Conservation (phyloP, 2,113 vertebrate species). For the Dasyurus viverrinus region DNA sequence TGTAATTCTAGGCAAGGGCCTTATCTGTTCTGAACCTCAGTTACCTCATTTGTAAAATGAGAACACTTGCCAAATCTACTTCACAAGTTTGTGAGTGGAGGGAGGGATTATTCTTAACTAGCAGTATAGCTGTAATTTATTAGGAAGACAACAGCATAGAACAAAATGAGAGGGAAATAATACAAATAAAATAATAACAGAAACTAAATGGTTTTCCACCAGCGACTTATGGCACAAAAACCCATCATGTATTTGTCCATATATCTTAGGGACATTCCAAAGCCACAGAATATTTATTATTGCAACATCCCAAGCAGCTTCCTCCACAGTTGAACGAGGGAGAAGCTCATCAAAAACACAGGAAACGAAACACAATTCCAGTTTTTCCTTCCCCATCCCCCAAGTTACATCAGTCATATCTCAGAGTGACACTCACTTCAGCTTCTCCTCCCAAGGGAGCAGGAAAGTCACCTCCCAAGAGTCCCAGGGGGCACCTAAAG, state of each 20-base stretch:
- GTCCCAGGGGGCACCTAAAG: background rate
- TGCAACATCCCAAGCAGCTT: constrained; percentile 17
- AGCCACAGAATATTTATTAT: constrained; percentile 41
- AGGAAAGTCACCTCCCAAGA: background rate
- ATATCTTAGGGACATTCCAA: background rate
- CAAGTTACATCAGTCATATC: constrained; percentile 39
- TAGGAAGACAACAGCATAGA: background rate
- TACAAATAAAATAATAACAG: background rate
- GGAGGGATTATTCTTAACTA: background rate
- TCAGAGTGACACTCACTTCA: background rate
- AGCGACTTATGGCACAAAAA: background rate
- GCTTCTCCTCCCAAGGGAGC: background rate
- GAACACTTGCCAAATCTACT: background rate
- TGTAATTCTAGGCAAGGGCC: background rate
- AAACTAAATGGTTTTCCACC: background rate
- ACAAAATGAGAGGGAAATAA: background rate
- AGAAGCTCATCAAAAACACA: constrained; percentile 10
- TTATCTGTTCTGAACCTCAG: background rate
- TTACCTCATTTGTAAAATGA: background rate
- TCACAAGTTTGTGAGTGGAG: background rate
- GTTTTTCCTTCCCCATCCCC: background rate
- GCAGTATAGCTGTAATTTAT: background rate
- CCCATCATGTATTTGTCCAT: background rate
- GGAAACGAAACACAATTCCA: constrained; percentile 6
- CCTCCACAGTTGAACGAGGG: constrained; percentile 34